Evolutionary conservation across 2,797 vertebrate species (phyloP), one percentile per base, ranked within the genome.

Genomic region (Hippopotamyrus pictus): DNA sequence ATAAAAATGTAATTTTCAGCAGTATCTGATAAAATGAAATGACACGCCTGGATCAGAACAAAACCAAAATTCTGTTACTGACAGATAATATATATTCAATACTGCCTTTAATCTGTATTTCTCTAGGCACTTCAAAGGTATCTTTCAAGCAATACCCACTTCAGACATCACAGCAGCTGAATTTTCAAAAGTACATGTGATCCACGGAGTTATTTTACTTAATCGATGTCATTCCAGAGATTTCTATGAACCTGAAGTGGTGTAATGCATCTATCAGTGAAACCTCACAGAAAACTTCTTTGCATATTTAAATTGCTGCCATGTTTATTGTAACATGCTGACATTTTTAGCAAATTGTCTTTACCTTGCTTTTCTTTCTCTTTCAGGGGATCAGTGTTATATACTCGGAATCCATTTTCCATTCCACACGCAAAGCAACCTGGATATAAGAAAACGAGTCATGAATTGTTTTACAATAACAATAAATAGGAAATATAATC

Each of bases 281-380:
- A 19, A 12, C 11, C 14, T 14, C 57, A 69, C 54, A 73, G 25
- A 73, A 37, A 44, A 41, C 82, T 25, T 25, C 8, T 84, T 33
- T 46, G 82, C 17, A 84, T 84, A 22, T n/a, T 82, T 44, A 82
- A 82, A 50, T 46, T 11, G 44, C 82, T 46, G 5, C 22, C 5
- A 5, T 19, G 33, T 51, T 2, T 50, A 22, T 11, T 85, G 51
- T 1, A 69, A 37, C 59, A 59, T 22, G 19, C 46, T 2, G 73
- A 19, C 19, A 12, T 19, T 41, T 37, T 73, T n/a, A 22, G 50
- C 8, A 37, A 17, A 82, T 33, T 8, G 37, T 6, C 48, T 90
- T 96, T 95, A 99, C 99, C 99, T 98, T 99, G 98, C 91, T 99
- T 99, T 92, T 99, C 99, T 92, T 99, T 99, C 92, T 99, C 99